A percentile compares a stretch with the other conserved stretches of the same genome.
phyloP scores from a whole-genome alignment of 1,140 invertebrate genomes.

The Phocides pigmalion region DNA sequence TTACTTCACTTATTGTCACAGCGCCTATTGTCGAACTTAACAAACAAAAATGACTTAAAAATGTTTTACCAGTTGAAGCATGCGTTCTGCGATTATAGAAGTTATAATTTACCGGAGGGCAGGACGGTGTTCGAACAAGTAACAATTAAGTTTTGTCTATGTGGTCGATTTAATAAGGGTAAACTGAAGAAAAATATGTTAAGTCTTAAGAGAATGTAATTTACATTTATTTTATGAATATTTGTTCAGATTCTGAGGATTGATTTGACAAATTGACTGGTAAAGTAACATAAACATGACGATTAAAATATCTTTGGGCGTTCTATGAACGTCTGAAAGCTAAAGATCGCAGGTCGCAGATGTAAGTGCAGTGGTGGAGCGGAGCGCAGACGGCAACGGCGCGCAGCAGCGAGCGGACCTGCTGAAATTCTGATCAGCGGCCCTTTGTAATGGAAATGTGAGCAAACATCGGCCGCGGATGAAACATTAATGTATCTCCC shows the following conservation, averaged over 20 bases:
- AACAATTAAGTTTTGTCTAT: not conserved
- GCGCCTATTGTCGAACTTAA: constrained; percentile 6
- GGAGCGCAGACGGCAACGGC: not conserved
- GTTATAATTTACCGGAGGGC: constrained; percentile 12
- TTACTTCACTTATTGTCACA: constrained; percentile 22
- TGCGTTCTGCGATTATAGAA: constrained; percentile 9
- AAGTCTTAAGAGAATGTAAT: too few species aligned
- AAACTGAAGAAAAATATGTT: not conserved
- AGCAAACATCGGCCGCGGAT: constrained; percentile 51
- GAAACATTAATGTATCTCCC: constrained; percentile 47
- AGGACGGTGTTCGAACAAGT: not conserved
- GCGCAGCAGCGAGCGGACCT: constrained; percentile 9
- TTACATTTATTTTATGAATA: too few species aligned
- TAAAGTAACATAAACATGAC: too few species aligned
- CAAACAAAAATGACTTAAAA: constrained; percentile 31
- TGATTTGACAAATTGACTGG: too few species aligned
- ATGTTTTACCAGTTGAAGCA: constrained; percentile 31
- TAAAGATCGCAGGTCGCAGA: not conserved
- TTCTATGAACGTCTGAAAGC: too few species aligned
- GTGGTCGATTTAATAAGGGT: not conserved
- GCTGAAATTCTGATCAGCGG: constrained; percentile 37
- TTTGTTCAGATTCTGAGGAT: too few species aligned
- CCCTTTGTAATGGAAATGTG: constrained; percentile 74
- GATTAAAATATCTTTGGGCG: too few species aligned
- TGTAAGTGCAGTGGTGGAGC: not conserved